Evolutionary conservation across 37 sponge, comb jelly and placozoan genomes (phyloP).

Genomic region (Agelas oroides): DNA sequence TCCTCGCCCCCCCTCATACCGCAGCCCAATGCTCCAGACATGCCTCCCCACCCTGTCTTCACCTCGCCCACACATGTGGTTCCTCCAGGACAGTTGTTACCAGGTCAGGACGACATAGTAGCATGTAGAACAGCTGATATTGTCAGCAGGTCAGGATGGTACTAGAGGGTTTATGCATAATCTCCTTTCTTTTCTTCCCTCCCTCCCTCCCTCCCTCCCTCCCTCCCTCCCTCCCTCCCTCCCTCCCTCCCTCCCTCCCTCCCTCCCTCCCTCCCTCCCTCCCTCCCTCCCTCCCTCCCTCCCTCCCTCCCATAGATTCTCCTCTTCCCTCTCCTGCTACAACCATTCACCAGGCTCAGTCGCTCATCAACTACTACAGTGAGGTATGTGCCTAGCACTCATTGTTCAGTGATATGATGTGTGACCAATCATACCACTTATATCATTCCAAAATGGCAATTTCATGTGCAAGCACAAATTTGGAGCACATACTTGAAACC

Average conservation of each 20-base stretch:
- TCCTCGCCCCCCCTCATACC: too few species aligned
- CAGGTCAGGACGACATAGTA: too few species aligned
- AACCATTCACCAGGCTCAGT: constrained; percentile 53
- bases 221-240: neutral
- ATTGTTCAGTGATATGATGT: too few species aligned
- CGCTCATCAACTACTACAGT: constrained; percentile 46
- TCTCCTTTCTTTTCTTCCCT: too few species aligned
- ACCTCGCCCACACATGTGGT: too few species aligned
- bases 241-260: neutral
- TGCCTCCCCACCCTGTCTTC: too few species aligned
- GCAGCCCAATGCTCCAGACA: too few species aligned
- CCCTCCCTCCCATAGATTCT: neutral
- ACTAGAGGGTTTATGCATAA: too few species aligned
- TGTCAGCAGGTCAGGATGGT: too few species aligned
- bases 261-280: neutral
- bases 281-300: neutral
- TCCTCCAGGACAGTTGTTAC: too few species aligned
- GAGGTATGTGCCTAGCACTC: constrained; percentile 3
- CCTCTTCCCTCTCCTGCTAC: constrained; percentile 44
- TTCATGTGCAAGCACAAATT: neutral
- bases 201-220: neutral
- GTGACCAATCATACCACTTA: too few species aligned
- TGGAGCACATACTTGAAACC: neutral
- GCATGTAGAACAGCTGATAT: too few species aligned
- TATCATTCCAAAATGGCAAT: neutral